Base-by-base conservation (phyloP, 1,140 invertebrate species). In the Drosophila hydei region DNA sequence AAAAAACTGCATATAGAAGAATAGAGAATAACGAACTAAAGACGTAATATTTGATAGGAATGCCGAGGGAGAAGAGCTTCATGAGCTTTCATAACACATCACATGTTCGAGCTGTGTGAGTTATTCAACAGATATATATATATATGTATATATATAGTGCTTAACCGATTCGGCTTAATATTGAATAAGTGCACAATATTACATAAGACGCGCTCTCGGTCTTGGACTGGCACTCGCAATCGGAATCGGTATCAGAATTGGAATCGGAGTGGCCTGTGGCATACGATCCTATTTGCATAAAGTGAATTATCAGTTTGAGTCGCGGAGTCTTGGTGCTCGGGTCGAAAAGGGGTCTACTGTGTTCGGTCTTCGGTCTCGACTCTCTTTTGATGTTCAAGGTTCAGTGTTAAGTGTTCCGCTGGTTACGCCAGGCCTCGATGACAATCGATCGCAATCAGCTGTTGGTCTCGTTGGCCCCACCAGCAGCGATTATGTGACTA, bases 401-500 rank as follows among this genome's bases (percentile, higher is more conserved):
- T 70, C 23, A 38, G 58, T 21, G 63, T 50, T 42, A n/a, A 60
- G 55, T 36, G 64, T 68, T 51, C 25, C 55, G 47, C 21, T n/a
- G 25, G 52, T 45, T 69, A 61, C 30, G 67, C 59, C 52, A 48
- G 50, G 59, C 21, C 50, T 4, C 25, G 36, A 47, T 48, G 54
- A 54, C 70, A 72, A 72, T 55, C 16, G 16, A 43, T 33, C 60
- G 47, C 63, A 65, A 56, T 58, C 55, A 64, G 75, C 67, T 75
- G 75, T 65, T 42, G 38, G 38, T 16, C 38, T 6, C 38, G 38
- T 59, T 54, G 36, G 45, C 38, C 14, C 38, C 50, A 33, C 38
- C 50, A 27, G 14, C 38, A 42, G 33, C 61, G 65, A 64, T 79
- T 77, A 79, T 79, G 75, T 81, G 78, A 81, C 69, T 78, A 72